A percentile compares a stretch with the other conserved stretches of the same genome.
phyloP scores from a whole-genome alignment of 2,888 invertebrate species.

The Bombyx huttoni region DNA sequence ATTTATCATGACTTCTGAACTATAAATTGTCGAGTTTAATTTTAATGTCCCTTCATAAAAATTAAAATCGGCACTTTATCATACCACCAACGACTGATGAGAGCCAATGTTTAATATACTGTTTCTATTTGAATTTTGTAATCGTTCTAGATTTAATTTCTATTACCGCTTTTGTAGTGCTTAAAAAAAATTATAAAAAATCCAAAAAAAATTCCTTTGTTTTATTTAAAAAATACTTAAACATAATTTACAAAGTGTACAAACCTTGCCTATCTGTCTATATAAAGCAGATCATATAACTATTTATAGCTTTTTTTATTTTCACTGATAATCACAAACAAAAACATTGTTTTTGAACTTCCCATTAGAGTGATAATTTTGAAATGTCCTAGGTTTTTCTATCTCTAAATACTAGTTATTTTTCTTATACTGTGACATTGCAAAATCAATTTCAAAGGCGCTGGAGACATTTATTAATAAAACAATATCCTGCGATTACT shows the following conservation, averaged over 20 bases:
- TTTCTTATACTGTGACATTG: too few species aligned
- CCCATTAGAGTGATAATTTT: neutral
- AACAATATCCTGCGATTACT: too few species aligned
- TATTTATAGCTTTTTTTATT: neutral
- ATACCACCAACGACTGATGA: neutral
- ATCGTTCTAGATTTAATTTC: neutral
- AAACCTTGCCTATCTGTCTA: conserved; percentile 33
- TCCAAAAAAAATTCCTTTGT: conserved; percentile 30
- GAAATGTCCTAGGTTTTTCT: too few species aligned
- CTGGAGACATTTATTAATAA: too few species aligned
- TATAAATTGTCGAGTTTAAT: too few species aligned
- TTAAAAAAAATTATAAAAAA: conserved; percentile 4
- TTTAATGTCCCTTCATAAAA: too few species aligned
- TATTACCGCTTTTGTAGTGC: neutral
- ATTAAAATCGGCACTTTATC: too few species aligned
- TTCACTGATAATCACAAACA: neutral
- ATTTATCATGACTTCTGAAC: too few species aligned
- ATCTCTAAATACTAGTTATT: too few species aligned
- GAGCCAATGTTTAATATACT: neutral
- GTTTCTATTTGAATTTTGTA: neutral
- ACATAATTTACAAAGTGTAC: conserved; percentile 57
- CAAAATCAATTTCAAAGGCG: too few species aligned
- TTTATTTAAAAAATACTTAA: conserved; percentile 61
- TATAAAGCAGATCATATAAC: neutral
- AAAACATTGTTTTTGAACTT: too few species aligned